Percentiles rank a stretch among this genome's conserved stretches.
phyloP scores from a whole-genome alignment of 2,797 vertebrate species.

The Orestias chungarensis region DNA sequence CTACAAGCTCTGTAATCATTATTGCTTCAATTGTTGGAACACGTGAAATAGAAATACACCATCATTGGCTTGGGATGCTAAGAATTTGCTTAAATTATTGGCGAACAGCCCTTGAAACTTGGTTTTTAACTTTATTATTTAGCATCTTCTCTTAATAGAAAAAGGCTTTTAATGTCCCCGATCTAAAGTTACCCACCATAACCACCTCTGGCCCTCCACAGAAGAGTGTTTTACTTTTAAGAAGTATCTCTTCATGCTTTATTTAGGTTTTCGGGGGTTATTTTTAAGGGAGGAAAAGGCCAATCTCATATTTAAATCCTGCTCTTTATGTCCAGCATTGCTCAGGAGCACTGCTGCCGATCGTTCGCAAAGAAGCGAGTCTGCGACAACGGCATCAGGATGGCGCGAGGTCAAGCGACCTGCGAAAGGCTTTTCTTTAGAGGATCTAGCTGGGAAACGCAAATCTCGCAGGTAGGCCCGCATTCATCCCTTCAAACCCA shows the following conservation, averaged over 20 bases:
- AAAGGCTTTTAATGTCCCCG: too few relatives aligned
- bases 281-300: background rate
- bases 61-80: background rate
- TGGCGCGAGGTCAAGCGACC: conserved; percentile 68
- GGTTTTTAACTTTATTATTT: too few relatives aligned
- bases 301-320: background rate
- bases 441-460: conserved; percentile 73
- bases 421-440: conserved; percentile 66
- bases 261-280: background rate
- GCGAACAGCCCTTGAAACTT: too few relatives aligned
- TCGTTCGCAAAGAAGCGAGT: conserved; percentile 69
- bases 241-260: too few relatives aligned
- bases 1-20: too few relatives aligned
- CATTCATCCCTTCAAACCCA: background rate
- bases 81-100: background rate
- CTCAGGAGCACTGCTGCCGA: conserved; percentile 86
- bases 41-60: too few relatives aligned
- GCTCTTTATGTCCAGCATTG: conserved; percentile 74
- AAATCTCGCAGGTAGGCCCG: conserved; percentile 80
- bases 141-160: background rate
- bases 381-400: conserved; percentile 80
- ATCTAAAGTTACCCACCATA: too few relatives aligned
- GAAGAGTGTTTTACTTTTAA: background rate
- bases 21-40: too few relatives aligned
- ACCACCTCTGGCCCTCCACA: background rate